Conservation (phyloP, 2,888 invertebrate genomes). For the Lycia hirtaria region DNA sequence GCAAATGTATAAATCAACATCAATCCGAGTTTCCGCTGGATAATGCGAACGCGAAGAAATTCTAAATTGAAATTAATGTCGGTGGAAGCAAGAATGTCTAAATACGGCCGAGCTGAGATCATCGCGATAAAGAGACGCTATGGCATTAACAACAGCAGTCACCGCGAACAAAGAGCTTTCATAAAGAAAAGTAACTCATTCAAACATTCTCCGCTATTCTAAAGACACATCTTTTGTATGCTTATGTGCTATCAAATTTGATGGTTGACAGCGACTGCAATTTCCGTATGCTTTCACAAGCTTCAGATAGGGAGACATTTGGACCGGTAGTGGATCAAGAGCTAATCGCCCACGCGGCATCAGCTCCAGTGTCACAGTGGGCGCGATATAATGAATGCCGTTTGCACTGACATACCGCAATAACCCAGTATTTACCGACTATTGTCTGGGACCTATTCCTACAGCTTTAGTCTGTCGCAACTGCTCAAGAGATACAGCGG, state of each 20-base stretch:
- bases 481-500: conserved; percentile 27
- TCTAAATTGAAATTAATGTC: conserved; percentile 20
- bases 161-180: conserved; percentile 16
- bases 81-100: conserved; percentile 19
- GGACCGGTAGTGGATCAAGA: conserved; percentile 42
- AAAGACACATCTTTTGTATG: conserved; percentile 12
- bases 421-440: conserved; percentile 62
- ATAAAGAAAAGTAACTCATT: conserved; percentile 10
- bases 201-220: conserved; percentile 9
- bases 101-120: conserved; percentile 26
- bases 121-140: conserved; percentile 13
- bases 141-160: conserved; percentile 6
- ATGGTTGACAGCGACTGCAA: conserved; percentile 12
- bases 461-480: conserved; percentile 37
- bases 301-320: conserved; percentile 25
- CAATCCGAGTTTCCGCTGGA: conserved; percentile 13
- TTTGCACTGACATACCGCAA: conserved; percentile 56
- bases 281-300: conserved; percentile 27
- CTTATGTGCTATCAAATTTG: conserved; percentile 14
- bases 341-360: conserved; percentile 36
- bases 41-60: conserved; percentile 20
- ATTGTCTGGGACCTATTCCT: conserved; percentile 52
- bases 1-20: conserved; percentile 19
- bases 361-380: conserved; percentile 48
- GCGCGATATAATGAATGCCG: conserved; percentile 65